Base-by-base conservation (phyloP, 35 echinoderm and acorn worm genomes). In the Ophiothrix spiculata region DNA sequence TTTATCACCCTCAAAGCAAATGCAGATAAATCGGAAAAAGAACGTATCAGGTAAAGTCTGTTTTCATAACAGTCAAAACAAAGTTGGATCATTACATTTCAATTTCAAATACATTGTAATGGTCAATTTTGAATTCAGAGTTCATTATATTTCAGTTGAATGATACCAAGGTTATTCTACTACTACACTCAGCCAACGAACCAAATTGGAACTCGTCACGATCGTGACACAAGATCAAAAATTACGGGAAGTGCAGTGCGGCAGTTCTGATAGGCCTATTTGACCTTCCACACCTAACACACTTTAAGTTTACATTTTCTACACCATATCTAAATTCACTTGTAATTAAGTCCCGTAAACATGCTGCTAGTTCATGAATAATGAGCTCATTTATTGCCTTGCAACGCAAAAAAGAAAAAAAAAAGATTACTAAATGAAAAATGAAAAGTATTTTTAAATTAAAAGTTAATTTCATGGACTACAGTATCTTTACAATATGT, bases 1-100 rank as follows among this genome's bases (percentile, higher is more conserved):
- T 94, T 94, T 54, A 90, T 94, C 78, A 60, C 88, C 0, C 42
- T 94, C 33, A 94, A 94, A 79, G 88, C 84, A 0, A 94, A 94
- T 64, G 39, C 64, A 23, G 83, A 90, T 77, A 94, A 94, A 75
- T 77, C 88, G 33, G 83, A 83, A 33, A 78, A 38, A 19, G 77
- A 94, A 79, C 81, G 74, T 38, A 81, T 94, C n/a, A 86, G 88
- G 92, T 94, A 84, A 86, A 39, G 19, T 36, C 32, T 16, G 21
- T 32, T 4, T 31, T 0, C 21, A 35, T 11, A 0, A 3, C 6
- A 37, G 82, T 16, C 63, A 39, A 10, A 42, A 28, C 4, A 28
- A 8, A 76, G n/a, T 31, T 31, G 25, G 11, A 31, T 28, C 74
- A 12, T n/a, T n/a, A n/a, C 34, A 12, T 76, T 76, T 11, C 12